Conservation (phyloP, 2,113 vertebrate genomes). For the Notarius quadriscutis region DNA sequence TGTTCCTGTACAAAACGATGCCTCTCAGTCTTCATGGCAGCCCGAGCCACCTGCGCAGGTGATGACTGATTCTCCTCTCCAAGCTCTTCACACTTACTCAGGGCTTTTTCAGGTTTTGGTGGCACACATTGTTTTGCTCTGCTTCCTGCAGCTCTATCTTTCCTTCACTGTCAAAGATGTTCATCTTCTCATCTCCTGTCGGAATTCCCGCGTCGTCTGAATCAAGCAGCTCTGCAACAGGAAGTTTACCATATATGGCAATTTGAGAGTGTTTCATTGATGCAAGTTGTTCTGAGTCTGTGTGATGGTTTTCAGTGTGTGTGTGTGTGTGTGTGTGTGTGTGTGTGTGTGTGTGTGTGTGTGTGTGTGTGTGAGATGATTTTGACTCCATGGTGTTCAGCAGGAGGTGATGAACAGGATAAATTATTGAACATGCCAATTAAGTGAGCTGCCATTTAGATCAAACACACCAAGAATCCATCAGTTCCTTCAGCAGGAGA, state of each 20-base stretch:
- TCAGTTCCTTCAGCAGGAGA: constrained; percentile 6
- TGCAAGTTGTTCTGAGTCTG: neutral
- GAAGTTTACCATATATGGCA: neutral
- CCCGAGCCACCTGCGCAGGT: neutral
- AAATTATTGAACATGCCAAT: constrained; percentile 17
- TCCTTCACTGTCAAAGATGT: neutral
- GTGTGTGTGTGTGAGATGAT: neutral
- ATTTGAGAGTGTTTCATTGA: neutral
- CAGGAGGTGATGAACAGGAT: neutral
- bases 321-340: neutral
- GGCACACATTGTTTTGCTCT: too few species aligned
- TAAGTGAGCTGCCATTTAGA: constrained; percentile 15
- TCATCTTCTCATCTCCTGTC: neutral
- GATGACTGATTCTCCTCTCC: neutral
- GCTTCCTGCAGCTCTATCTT: neutral
- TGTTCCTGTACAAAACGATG: neutral
- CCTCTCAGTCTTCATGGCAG: neutral
- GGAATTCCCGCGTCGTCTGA: neutral
- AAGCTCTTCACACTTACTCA: neutral
- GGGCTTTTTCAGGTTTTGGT: too few species aligned
- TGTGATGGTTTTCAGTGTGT: neutral
- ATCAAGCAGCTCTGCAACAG: neutral
- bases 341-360: constrained; percentile 1
- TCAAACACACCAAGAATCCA: neutral
- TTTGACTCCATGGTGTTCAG: neutral